Evolutionary conservation across 1,140 invertebrate species (phyloP).

Genomic region (Asobara japonica): DNA sequence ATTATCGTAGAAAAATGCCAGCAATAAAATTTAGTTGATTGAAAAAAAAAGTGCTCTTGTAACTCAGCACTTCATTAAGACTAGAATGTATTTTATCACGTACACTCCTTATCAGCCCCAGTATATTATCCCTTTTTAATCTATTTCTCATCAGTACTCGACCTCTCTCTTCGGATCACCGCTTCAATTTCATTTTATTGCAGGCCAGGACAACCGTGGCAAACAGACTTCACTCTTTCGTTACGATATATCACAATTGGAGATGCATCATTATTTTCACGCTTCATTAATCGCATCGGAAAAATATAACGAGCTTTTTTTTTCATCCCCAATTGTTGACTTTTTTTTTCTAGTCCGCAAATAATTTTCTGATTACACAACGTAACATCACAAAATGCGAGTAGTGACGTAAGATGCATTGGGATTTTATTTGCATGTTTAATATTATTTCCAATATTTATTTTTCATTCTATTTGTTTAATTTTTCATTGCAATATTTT

Average conservation of each 20-base stretch:
- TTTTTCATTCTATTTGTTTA: too few species aligned
- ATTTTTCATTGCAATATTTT: not conserved
- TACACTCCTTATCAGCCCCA: not conserved
- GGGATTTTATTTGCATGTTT: too few species aligned
- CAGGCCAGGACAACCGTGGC: not conserved
- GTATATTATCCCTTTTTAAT: constrained; percentile 2
- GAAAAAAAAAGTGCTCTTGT: not conserved
- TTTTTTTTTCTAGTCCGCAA: not conserved
- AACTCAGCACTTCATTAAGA: constrained; percentile 7
- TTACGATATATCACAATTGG: constrained; percentile 12
- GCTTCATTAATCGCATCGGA: not conserved
- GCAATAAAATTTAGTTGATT: not conserved
- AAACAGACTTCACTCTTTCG: constrained; percentile 2
- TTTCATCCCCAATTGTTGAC: not conserved
- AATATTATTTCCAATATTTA: too few species aligned
- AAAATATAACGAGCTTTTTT: not conserved
- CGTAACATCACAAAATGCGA: too few species aligned
- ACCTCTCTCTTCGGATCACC: constrained; percentile 1
- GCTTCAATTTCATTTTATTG: constrained; percentile 11
- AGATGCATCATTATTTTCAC: constrained; percentile 1
- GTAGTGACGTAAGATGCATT: too few species aligned
- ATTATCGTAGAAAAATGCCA: not conserved
- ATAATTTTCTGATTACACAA: not conserved
- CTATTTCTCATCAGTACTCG: constrained; percentile 4
- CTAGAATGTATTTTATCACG: constrained; percentile 6